phyloP scores from a whole-genome alignment of 2,113 vertebrate genomes.

The cattle (Bos taurus) region ARS-UCD2.0 NC_037328.1:95817501-95818000 shows the following conservation, averaged over 20 bases:
- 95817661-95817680: not conserved
- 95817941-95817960: not conserved
- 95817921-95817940: not conserved
- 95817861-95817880: not conserved
- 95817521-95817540: not conserved
- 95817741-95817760: not conserved
- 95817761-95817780: accelerated
- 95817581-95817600: not conserved
- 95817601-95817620: not conserved
- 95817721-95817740: not conserved
- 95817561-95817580: not conserved
- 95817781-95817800: not conserved
- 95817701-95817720: not conserved
- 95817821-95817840: not conserved
- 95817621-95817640: not conserved
- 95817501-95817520: not conserved
- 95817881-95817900: not conserved
- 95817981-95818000: not conserved
- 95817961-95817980: not conserved
- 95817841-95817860: not conserved
- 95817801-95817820: not conserved
- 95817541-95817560: not conserved
- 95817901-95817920: not conserved
- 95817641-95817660: not conserved
- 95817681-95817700: accelerated